Percentiles rank a stretch among this genome's conserved stretches.
phyloP scores from a whole-genome alignment of 2,113 vertebrate species.

The Tychaedon coryphoeus region DNA sequence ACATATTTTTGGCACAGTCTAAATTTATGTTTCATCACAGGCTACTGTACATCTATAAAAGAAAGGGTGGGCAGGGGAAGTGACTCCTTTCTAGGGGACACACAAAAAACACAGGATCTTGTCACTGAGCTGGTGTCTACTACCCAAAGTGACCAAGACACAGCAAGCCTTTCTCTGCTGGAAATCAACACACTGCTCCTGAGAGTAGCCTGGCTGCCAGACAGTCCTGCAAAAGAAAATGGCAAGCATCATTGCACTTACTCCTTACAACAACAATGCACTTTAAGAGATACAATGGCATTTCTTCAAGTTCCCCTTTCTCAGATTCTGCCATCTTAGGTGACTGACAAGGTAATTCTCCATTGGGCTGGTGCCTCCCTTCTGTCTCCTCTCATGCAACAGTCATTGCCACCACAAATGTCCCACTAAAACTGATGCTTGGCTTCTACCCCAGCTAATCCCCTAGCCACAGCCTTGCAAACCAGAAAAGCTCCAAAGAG shows the following conservation, averaged over 20 bases:
- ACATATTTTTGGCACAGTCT: neutral
- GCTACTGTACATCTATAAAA: neutral
- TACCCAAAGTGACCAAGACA: neutral
- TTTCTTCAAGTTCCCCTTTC: neutral
- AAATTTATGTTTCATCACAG: neutral
- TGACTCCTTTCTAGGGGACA: neutral
- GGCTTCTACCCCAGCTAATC: neutral
- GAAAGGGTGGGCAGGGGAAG: neutral
- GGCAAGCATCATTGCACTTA: neutral
- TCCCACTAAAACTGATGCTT: neutral
- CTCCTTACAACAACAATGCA: neutral
- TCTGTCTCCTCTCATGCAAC: neutral
- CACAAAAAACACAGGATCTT: neutral
- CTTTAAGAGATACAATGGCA: neutral
- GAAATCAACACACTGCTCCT: neutral
- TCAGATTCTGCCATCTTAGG: neutral
- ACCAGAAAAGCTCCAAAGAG: neutral
- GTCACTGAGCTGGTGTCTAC: neutral
- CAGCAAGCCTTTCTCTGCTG: neutral
- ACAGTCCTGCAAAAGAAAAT: neutral
- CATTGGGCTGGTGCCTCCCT: neutral
- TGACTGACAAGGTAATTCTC: neutral
- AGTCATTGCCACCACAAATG: fast-evolving
- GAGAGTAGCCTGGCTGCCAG: neutral
- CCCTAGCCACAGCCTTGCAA: neutral